Conservation (phyloP, 2,113 vertebrate genomes). For the Sebastes schlegelii region DNA sequence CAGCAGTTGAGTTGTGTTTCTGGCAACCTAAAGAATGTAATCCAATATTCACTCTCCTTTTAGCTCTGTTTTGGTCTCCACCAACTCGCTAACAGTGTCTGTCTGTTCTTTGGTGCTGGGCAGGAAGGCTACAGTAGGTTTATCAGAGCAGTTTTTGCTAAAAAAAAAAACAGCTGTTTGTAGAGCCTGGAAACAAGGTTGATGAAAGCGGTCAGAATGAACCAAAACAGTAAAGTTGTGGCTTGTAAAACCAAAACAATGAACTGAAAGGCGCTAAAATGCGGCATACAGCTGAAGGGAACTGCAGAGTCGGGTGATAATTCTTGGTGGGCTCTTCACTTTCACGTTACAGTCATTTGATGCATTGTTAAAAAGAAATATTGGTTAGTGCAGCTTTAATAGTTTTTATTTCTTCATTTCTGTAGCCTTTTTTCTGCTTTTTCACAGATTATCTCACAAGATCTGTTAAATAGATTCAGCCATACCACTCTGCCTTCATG, state of each 20-base stretch:
- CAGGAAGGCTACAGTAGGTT: background rate
- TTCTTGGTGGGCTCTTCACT: too few relatives aligned
- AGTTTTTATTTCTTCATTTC: background rate
- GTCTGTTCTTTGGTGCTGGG: background rate
- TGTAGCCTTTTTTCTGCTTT: background rate
- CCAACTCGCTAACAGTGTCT: background rate
- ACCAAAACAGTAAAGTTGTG: too few relatives aligned
- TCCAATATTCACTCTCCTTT: background rate
- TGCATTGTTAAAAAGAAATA: too few relatives aligned
- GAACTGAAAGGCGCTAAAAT: background rate
- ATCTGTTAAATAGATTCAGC: background rate
- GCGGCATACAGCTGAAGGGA: too few relatives aligned
- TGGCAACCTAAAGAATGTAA: too few relatives aligned
- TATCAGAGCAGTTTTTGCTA: background rate
- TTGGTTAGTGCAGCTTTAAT: background rate
- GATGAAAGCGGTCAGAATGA: too few relatives aligned
- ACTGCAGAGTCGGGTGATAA: too few relatives aligned
- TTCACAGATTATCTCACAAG: background rate
- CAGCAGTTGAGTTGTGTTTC: too few relatives aligned
- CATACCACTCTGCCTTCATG: background rate
- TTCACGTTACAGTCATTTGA: too few relatives aligned
- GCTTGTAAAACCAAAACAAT: too few relatives aligned
- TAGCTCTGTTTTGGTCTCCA: background rate
- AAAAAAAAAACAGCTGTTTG: background rate
- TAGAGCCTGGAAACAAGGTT: too few relatives aligned